Conservation (phyloP, 2,113 vertebrate species). For the Alethe diademata region DNA sequence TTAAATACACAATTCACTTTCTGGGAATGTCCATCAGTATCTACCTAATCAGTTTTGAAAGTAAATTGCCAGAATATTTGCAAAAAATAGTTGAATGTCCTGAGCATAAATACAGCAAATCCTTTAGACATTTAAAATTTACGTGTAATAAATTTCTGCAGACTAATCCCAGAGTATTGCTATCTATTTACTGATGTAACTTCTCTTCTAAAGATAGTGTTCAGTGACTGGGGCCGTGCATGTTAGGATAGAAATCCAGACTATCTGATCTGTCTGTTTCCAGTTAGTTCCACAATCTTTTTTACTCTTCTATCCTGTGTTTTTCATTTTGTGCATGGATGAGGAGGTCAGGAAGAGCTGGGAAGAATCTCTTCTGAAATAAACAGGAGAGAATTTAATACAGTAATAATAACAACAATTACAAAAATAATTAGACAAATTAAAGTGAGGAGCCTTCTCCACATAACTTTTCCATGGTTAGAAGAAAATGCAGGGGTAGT, state of each 20-base stretch:
- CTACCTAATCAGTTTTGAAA: neutral
- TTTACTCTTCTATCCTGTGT: neutral
- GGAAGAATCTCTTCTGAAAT: neutral
- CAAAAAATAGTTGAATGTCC: neutral
- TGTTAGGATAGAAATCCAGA: neutral
- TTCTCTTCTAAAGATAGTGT: neutral
- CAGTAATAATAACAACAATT: neutral
- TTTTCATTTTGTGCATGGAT: neutral
- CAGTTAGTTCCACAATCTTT: neutral
- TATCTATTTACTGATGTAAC: neutral
- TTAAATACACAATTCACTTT: neutral
- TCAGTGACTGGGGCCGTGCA: fast-evolving
- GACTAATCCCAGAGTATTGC: neutral
- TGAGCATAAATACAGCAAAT: neutral
- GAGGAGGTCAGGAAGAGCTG: neutral
- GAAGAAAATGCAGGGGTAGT: neutral
- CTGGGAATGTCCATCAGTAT: neutral
- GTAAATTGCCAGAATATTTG: neutral
- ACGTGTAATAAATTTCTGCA: neutral
- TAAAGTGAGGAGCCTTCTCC: neutral
- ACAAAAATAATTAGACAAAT: neutral
- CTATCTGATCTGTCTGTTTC: neutral
- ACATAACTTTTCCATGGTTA: neutral
- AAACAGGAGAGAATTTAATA: neutral
- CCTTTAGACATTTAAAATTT: neutral